A percentile compares a stretch with the other conserved stretches of the same genome.
Evolutionary conservation across 23 tunicate genomes (phyloP).

Genomic region (Ascidia mentula): DNA sequence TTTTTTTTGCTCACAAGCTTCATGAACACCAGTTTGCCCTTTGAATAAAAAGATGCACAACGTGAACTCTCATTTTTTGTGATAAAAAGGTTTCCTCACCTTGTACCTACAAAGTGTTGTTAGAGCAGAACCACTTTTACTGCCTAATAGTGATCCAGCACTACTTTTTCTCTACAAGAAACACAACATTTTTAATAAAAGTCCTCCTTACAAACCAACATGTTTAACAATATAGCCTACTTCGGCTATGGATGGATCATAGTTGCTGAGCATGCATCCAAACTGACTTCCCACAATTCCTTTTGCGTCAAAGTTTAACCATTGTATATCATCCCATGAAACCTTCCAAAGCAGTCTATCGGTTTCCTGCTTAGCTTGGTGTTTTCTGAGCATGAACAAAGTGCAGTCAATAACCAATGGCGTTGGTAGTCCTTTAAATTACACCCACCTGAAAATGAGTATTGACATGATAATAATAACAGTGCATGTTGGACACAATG

Average conservation of each 20-base stretch:
- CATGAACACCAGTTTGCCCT: slow-evolving; percentile 35
- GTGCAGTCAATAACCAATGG: background rate
- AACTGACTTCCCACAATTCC: background rate
- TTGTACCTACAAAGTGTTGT: slow-evolving; percentile 43
- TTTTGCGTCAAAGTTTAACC: slow-evolving; percentile 1
- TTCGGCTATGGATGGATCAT: background rate
- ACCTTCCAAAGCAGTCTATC: slow-evolving; percentile 64
- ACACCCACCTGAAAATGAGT: background rate
- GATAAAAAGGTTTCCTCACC: background rate
- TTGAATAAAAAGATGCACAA: background rate
- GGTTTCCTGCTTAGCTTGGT: slow-evolving; percentile 37
- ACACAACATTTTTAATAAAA: background rate
- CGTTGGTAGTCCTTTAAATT: background rate
- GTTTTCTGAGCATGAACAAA: slow-evolving; percentile 16
- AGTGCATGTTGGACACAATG: background rate
- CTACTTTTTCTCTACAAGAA: slow-evolving; percentile 36
- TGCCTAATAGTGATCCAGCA: slow-evolving; percentile 32
- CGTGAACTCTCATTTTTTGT: too few relatives aligned
- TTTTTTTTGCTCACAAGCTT: slow-evolving; percentile 33
- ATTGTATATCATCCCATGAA: slow-evolving; percentile 45
- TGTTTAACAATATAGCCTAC: background rate
- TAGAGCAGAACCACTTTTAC: slow-evolving; percentile 15
- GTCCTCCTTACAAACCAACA: background rate
- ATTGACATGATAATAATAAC: background rate
- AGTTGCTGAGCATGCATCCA: background rate